Base-by-base conservation (phyloP, 2,888 invertebrate genomes). In the Neuroscelio doddi region DNA sequence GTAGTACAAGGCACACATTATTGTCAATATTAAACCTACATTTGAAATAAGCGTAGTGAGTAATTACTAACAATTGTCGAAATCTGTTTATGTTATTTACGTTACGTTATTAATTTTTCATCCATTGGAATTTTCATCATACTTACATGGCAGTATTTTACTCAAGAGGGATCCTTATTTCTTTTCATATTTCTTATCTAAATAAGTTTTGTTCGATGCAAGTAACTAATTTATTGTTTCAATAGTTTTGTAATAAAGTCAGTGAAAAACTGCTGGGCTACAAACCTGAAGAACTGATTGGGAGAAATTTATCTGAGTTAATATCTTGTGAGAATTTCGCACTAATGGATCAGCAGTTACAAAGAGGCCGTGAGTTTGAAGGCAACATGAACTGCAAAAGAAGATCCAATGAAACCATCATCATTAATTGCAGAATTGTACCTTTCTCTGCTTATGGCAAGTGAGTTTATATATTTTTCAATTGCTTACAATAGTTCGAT, bases 231-330 rank as follows among this genome's bases (percentile, higher is more conserved):
- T n/a, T n/a, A 14, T 32, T 38, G 42, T 70, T 50, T 24, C 85
- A 85, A 41, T 87, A 96, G 93, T 93, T 94, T 82, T 91, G 94
- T 72, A 97, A 97, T 85, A 91, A 92, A 77, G 90, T 95, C 15
- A 93, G 93, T 85, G 95, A 95, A 85, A 91, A 92, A 66, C 86
- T 93, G 70, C 88, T 96, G 68, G 95, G 96, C 32, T 91, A 88
- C 84, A 88, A 88, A 71, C 87, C 87, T 72, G 90, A 89, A 47
- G 91, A 92, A 65, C 84, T 90, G 24, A 73, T 88, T 15, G 90
- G 90, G 9, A 88, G 87, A 80, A 88, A 88, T 72, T 85, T 90
- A 10, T 85, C 87, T 66, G 90, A 91, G 53, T 77, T 89, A 52
- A 85, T 86, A 56, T 83, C 85, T 47, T 85, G 85, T 66, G 88